These are phyloP conservation scores for Parnassius apollo DNA, from an alignment of 2,888 invertebrate species.

Conservation along the genomic window DNA sequence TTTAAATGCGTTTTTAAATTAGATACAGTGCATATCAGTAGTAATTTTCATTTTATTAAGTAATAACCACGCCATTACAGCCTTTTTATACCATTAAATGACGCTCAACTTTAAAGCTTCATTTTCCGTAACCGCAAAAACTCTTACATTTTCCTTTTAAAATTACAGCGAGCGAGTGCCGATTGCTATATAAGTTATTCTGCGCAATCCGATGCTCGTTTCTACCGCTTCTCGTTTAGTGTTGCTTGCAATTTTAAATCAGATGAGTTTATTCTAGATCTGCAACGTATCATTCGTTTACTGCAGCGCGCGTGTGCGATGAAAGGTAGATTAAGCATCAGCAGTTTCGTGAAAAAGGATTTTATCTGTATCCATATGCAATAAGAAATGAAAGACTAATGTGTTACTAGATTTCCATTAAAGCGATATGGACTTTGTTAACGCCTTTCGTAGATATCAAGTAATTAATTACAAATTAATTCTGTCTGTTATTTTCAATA, in stretches of 20 bases:
- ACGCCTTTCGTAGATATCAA: too few species aligned
- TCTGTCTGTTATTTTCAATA: too few species aligned
- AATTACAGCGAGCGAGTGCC: constrained; percentile 5
- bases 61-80: background rate
- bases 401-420: background rate
- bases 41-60: constrained; percentile 1
- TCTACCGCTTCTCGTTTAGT: constrained; percentile 3
- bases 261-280: constrained; percentile 13
- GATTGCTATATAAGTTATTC: constrained; percentile 15
- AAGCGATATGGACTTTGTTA: too few species aligned
- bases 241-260: constrained; percentile 20
- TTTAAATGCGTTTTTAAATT: background rate
- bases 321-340: constrained; percentile 17
- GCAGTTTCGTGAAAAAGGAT: constrained; percentile 6
- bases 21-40: background rate
- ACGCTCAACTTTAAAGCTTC: background rate
- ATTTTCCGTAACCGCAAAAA: constrained; percentile 16
- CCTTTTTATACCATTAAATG: constrained; percentile 2
- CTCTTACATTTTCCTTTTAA: constrained; percentile 6
- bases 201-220: constrained; percentile 2
- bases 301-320: background rate
- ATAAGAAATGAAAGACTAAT: background rate
- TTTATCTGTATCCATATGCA: background rate
- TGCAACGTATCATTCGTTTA: constrained; percentile 1
- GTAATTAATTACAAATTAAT: too few species aligned